A percentile compares a stretch with the other conserved stretches of the same genome.
Conservation (phyloP, 1,140 invertebrate genomes). For the Muscidifurax raptorellus region DNA sequence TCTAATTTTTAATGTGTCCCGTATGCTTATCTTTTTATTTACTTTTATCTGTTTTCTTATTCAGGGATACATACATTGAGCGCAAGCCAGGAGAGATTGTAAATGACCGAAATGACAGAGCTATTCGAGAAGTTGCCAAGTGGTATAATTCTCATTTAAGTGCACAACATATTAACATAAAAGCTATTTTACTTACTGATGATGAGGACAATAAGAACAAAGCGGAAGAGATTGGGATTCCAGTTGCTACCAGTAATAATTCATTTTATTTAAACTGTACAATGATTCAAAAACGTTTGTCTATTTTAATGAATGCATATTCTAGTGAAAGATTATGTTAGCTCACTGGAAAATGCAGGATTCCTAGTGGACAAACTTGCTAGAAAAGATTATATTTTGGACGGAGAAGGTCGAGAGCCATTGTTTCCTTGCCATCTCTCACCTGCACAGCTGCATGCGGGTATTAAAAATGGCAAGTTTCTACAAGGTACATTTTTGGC, state of each 20-base stretch:
- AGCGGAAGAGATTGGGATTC: slow-evolving; percentile 82
- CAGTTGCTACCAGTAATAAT: slow-evolving; percentile 80
- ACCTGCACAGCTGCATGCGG: slow-evolving; percentile 84
- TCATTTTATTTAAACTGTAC: slow-evolving; percentile 21
- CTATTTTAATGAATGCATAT: slow-evolving; percentile 52
- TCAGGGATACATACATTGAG: slow-evolving; percentile 92
- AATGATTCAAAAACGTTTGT: slow-evolving; percentile 43
- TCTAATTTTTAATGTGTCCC: neutral
- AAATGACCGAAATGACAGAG: slow-evolving; percentile 95
- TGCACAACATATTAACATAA: slow-evolving; percentile 74
- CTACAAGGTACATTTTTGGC: slow-evolving; percentile 90
- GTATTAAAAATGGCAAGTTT: slow-evolving; percentile 86
- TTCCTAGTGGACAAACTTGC: slow-evolving; percentile 88
- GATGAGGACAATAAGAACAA: slow-evolving; percentile 87
- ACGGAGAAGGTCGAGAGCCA: slow-evolving; percentile 79
- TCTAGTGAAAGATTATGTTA: slow-evolving; percentile 70
- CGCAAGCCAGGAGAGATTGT: slow-evolving; percentile 86
- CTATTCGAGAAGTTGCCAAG: slow-evolving; percentile 85
- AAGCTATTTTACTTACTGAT: slow-evolving; percentile 90
- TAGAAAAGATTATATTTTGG: slow-evolving; percentile 79
- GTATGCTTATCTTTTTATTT: slow-evolving; percentile 31
- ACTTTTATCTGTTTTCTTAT: slow-evolving; percentile 57
- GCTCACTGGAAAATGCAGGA: slow-evolving; percentile 72
- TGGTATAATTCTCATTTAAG: slow-evolving; percentile 88
- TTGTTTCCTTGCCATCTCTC: slow-evolving; percentile 92